Conservation (phyloP, 1,140 invertebrate genomes). For the Elysia chlorotica region DNA sequence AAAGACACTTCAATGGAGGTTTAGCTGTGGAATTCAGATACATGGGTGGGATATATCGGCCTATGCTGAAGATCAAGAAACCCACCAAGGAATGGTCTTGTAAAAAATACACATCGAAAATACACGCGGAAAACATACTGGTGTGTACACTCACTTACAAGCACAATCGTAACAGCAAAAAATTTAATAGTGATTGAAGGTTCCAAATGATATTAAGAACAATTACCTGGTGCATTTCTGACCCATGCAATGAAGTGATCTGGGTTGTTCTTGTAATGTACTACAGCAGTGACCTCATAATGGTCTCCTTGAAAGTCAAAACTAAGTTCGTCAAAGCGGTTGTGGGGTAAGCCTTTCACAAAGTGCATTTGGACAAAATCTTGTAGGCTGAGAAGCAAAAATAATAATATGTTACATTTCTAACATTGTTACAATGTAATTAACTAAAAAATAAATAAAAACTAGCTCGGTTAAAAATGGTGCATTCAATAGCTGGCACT, state of each 20-base stretch:
- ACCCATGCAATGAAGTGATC: slow-evolving; percentile 54
- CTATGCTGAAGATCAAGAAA: no score
- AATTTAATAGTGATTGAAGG: no score
- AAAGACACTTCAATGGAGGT: no score
- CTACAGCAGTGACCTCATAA: slow-evolving; percentile 44
- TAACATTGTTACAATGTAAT: not conserved
- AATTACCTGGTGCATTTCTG: slow-evolving; percentile 45
- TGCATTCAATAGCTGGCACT: not conserved
- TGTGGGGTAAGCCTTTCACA: slow-evolving; percentile 42
- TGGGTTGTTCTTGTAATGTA: slow-evolving; percentile 52
- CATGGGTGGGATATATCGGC: no score
- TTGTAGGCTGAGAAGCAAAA: slow-evolving; percentile 33
- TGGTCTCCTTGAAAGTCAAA: slow-evolving; percentile 37
- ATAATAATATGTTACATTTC: not conserved
- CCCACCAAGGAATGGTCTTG: no score
- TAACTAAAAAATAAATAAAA: not conserved
- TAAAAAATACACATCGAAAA: no score
- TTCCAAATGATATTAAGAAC: no score
- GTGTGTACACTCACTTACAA: no score
- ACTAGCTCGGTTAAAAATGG: no score
- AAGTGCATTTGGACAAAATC: slow-evolving; percentile 47
- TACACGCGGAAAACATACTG: no score
- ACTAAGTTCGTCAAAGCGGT: slow-evolving; percentile 31
- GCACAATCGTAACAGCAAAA: no score
- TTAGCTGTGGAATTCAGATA: no score